A percentile compares a stretch with the other conserved stretches of the same genome.
These are phyloP conservation scores for Ophiothrix spiculata DNA, from an alignment of 35 echinoderm and acorn worm genomes.

Conservation along the genomic window DNA sequence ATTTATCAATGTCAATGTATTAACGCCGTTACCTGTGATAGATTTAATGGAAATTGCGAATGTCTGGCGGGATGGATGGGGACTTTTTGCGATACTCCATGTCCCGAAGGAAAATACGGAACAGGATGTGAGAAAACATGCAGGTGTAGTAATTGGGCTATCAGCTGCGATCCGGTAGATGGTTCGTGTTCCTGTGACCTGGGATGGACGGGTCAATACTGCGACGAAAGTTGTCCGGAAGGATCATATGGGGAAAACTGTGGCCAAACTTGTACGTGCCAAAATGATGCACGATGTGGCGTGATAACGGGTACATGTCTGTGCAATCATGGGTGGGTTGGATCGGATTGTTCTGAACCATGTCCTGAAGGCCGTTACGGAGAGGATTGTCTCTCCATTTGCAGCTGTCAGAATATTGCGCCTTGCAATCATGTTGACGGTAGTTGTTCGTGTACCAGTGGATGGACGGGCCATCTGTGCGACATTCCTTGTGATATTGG, in stretches of 20 bases:
- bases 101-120: constrained; percentile 51
- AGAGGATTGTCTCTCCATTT: constrained; percentile 47
- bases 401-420: constrained; percentile 62
- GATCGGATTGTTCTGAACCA: constrained; percentile 47
- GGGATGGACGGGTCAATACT: constrained; percentile 64
- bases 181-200: constrained; percentile 59
- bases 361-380: constrained; percentile 67
- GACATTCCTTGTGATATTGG: constrained; percentile 34
- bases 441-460: constrained; percentile 45
- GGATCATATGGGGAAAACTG: constrained; percentile 64
- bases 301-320: constrained; percentile 37
- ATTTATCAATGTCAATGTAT: constrained; percentile 27
- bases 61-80: constrained; percentile 67
- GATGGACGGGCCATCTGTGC: constrained; percentile 56
- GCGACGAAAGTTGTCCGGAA: constrained; percentile 40
- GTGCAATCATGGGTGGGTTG: constrained; percentile 64
- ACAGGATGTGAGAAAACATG: constrained; percentile 58
- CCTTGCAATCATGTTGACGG: constrained; percentile 66
- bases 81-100: constrained; percentile 32
- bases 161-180: constrained; percentile 40
- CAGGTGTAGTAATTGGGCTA: constrained; percentile 60
- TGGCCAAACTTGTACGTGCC: constrained; percentile 46
- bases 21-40: not conserved
- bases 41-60: constrained; percentile 7
- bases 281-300: constrained; percentile 62